Percentiles rank a stretch among this genome's conserved stretches.
phyloP scores from a whole-genome alignment of 2,888 invertebrate species.

The Ypsolopha sequella region DNA sequence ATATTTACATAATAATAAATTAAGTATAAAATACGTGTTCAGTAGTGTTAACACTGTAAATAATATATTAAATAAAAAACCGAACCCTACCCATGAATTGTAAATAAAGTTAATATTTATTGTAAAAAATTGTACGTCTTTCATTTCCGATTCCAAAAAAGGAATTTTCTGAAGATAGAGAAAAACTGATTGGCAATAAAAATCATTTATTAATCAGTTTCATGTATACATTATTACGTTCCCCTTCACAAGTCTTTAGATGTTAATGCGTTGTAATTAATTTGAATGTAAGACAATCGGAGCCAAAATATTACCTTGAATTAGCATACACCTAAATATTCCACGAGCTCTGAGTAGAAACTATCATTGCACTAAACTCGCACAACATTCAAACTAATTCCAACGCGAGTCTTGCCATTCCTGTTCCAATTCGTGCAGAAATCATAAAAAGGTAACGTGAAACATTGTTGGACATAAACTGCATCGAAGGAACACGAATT shows the following conservation, averaged over 20 bases:
- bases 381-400: too few species aligned
- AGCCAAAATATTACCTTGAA: not conserved
- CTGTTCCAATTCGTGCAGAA: too few species aligned
- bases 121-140: conserved; percentile 30
- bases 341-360: too few species aligned
- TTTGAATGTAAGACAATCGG: not conserved
- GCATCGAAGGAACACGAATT: too few species aligned
- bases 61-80: conserved; percentile 10
- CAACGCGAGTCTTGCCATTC: too few species aligned
- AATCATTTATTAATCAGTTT: conserved; percentile 52
- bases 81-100: conserved; percentile 23
- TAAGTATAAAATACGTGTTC: conserved; percentile 34
- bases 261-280: not conserved
- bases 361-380: too few species aligned
- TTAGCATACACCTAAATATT: too few species aligned
- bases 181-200: conserved; percentile 46
- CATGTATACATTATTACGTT: conserved; percentile 12
- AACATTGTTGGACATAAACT: too few species aligned
- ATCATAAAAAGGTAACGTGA: too few species aligned
- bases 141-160: conserved; percentile 26
- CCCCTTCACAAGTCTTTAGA: conserved; percentile 14
- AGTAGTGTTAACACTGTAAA: conserved; percentile 27
- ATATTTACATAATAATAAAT: conserved; percentile 2
- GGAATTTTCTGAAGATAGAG: conserved; percentile 23
- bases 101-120: conserved; percentile 42